Percentiles rank a stretch among this genome's conserved stretches.
phyloP scores from a whole-genome alignment of 2,888 invertebrate genomes.

The Acheta domesticus region DNA sequence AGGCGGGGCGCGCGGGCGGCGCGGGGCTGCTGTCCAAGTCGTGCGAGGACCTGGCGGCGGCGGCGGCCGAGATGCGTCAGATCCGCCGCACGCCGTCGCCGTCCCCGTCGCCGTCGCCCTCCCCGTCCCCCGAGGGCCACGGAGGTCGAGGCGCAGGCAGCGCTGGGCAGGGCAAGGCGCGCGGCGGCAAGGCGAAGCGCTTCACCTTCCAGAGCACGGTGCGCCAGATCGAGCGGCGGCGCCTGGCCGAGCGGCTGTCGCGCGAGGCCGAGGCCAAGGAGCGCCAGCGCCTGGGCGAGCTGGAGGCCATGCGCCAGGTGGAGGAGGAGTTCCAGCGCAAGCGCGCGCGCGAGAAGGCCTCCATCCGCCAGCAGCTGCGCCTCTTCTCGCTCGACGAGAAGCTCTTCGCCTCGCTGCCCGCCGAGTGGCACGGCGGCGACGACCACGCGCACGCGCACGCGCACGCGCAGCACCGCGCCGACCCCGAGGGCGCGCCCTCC shows the following conservation, averaged over 20 bases:
- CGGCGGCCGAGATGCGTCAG: constrained; percentile 40
- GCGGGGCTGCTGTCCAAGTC: constrained; percentile 49
- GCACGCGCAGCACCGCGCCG: constrained; percentile 58
- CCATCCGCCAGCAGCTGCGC: constrained; percentile 69
- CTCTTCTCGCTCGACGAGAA: constrained; percentile 64
- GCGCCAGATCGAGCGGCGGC: constrained; percentile 71
- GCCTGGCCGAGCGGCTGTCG: constrained; percentile 70
- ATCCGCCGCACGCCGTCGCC: constrained; percentile 36
- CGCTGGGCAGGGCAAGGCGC: neutral
- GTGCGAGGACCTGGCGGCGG: constrained; percentile 49
- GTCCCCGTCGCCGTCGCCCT: constrained; percentile 33
- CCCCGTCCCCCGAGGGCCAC: neutral
- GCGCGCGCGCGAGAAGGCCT: constrained; percentile 58
- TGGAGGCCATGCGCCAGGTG: constrained; percentile 79
- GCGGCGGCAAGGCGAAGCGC: constrained; percentile 44
- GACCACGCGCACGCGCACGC: constrained; percentile 53
- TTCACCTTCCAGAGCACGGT: constrained; percentile 84
- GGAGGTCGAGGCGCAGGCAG: neutral
- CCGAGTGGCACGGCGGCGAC: constrained; percentile 45
- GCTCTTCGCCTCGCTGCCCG: constrained; percentile 56
- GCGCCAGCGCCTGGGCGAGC: constrained; percentile 68
- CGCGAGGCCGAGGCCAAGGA: constrained; percentile 74
- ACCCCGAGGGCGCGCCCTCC: constrained; percentile 70
- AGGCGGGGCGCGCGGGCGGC: neutral
- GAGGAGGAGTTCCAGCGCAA: constrained; percentile 85